Percentiles rank a stretch among this genome's conserved stretches.
phyloP scores from a whole-genome alignment of 2,888 invertebrate species.

The Dynastes grantii region DNA sequence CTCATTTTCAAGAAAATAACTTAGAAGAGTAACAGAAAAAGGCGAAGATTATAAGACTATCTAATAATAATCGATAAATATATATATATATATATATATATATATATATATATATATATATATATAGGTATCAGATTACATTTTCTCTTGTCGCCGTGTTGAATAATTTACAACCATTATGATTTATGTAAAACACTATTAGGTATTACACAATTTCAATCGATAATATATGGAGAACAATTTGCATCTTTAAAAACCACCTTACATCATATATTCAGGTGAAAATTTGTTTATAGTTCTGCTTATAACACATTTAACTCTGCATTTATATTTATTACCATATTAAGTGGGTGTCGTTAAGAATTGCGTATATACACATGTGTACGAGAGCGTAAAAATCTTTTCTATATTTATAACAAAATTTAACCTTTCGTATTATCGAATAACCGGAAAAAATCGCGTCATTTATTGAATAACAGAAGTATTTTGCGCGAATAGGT shows the following conservation, averaged over 20 bases:
- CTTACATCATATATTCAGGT: not conserved
- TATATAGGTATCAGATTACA: too few species aligned
- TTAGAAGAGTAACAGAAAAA: too few species aligned
- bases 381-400: not conserved
- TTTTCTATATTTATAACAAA: conserved; percentile 3
- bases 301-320: not conserved
- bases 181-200: not conserved
- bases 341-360: conserved; percentile 16
- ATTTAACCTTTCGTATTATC: conserved; percentile 8
- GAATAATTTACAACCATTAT: not conserved
- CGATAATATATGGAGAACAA: conserved; percentile 1
- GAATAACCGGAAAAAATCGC: conserved; percentile 11
- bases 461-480: conserved; percentile 1
- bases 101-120: too few species aligned
- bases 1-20: too few species aligned
- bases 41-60: too few species aligned
- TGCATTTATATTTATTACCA: not conserved
- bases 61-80: too few species aligned
- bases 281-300: conserved; percentile 6
- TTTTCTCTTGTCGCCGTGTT: too few species aligned
- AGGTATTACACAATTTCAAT: not conserved
- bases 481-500: not conserved
- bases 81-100: too few species aligned
- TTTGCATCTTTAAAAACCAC: not conserved
- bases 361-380: not conserved